Base-by-base conservation (phyloP, 2,888 invertebrate genomes). In the Galerucella calmariensis region DNA sequence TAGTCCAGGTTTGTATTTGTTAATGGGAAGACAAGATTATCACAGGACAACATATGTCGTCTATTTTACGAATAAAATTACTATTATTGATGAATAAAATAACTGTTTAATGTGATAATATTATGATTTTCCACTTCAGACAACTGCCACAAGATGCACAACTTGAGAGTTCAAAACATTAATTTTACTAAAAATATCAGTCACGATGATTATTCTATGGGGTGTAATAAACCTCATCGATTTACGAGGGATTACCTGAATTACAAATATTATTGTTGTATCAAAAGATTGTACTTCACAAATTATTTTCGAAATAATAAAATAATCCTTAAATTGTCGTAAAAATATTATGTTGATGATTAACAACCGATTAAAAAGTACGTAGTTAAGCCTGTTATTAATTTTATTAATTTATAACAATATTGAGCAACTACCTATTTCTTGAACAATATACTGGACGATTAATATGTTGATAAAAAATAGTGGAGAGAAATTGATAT, bases 381-480 rank as follows among this genome's bases (percentile, higher is more conserved):
- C n/a, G 2, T 5, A 5, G n/a, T n/a, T 51, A 51, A 12, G n/a
- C 51, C 14, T n/a, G n/a, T 1, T 6, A 51, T n/a, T n/a, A 6
- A n/a, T n/a, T 51, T 51, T n/a, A 51, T 51, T 51, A n/a, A 51
- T 51, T n/a, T n/a, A 51, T n/a, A 51, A n/a, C 51, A 51, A 51
- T n/a, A 51, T 14, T 51, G n/a, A 51, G 51, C n/a, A 51, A 51
- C 5, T 14, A n/a, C 14, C 35, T 8, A 41, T 41, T 41, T 41
- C 8, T 41, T 35, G 5, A 35, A 35, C 35, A 35, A 35, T 6
- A 35, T 35, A 35, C 35, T 41, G 9, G 6, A 41, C 35, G 35
- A 41, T 35, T 35, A 35, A 35, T 51, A 14, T 51, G n/a, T 51
- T 48, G 48, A 48, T 14, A 2, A 14, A n/a, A 51, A n/a, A n/a